These are phyloP conservation scores for Denticeps clupeoides DNA, from an alignment of 2,797 vertebrate genomes.

Conservation along the genomic window DNA sequence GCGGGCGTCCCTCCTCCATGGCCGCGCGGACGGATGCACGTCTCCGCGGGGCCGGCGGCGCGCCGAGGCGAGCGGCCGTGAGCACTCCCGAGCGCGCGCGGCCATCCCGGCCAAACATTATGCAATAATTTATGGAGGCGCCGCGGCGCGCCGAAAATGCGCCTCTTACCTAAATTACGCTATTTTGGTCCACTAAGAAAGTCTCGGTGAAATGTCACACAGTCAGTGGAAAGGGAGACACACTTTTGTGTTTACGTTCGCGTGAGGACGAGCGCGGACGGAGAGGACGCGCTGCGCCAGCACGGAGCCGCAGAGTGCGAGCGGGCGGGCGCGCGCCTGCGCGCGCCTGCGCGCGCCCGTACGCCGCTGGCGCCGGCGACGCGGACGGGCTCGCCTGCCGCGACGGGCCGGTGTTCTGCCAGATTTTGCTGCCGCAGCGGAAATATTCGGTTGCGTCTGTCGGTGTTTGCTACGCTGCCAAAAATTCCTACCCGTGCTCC, in stretches of 20 bases:
- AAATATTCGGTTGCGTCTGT: too few relatives aligned
- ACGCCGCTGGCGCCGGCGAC: conserved; percentile 4
- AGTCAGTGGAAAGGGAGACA: conserved; percentile 28
- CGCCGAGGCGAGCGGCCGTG: conserved; percentile 51
- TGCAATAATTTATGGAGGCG: conserved; percentile 22
- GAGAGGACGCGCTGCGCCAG: conserved; percentile 56
- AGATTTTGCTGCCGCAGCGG: too few relatives aligned
- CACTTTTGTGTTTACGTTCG: conserved; percentile 46
- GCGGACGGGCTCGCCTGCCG: conserved; percentile 2
- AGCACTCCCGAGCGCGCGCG: conserved; percentile 51
- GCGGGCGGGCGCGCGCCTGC: conserved; percentile 31
- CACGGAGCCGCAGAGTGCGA: conserved; percentile 50
- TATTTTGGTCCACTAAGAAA: conserved; percentile 17
- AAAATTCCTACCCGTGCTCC: too few relatives aligned
- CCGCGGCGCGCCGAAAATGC: conserved; percentile 13
- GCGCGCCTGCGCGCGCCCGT: conserved; percentile 3
- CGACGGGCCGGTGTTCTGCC: too few relatives aligned
- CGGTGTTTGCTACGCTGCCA: too few relatives aligned
- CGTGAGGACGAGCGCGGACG: conserved; percentile 53
- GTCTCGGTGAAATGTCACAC: conserved; percentile 33
- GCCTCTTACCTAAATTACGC: conserved; percentile 47
- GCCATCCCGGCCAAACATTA: conserved; percentile 38
- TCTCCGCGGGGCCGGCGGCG: conserved; percentile 37
- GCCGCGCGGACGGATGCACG: conserved; percentile 30
- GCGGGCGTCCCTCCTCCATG: conserved; percentile 24